Percentiles rank a stretch among this genome's conserved stretches.
These are phyloP conservation scores for Odontocolon sp. DNA, from an alignment of 2,888 invertebrate species.

Conservation along the genomic window DNA sequence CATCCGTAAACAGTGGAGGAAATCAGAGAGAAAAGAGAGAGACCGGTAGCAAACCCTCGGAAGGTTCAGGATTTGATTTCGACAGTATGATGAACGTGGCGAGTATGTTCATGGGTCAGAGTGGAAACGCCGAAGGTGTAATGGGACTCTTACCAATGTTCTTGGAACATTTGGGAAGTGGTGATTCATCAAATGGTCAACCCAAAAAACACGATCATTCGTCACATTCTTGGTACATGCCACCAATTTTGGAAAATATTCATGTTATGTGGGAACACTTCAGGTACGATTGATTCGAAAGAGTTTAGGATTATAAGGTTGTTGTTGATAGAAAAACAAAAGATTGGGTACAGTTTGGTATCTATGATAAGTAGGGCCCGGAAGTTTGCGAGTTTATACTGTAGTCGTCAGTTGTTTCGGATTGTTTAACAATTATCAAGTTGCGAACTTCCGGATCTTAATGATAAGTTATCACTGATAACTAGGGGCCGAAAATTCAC, in stretches of 20 bases:
- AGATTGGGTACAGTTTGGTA: too few species aligned
- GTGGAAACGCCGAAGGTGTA: conserved; percentile 81
- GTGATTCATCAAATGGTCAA: conserved; percentile 84
- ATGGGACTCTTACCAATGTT: conserved; percentile 86
- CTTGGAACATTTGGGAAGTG: conserved; percentile 85
- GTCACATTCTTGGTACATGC: conserved; percentile 87
- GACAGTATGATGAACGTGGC: conserved; percentile 74
- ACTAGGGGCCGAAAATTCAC: too few species aligned
- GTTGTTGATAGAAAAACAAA: too few species aligned
- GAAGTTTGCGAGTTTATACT: too few species aligned
- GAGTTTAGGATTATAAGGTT: not conserved
- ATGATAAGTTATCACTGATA: too few species aligned
- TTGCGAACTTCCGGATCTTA: too few species aligned
- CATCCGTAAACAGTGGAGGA: conserved; percentile 40
- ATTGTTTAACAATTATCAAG: too few species aligned
- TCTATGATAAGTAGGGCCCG: too few species aligned
- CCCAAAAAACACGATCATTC: conserved; percentile 85
- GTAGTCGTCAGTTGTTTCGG: too few species aligned
- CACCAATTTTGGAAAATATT: conserved; percentile 86
- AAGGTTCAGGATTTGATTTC: conserved; percentile 68
- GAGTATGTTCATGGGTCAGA: conserved; percentile 72
- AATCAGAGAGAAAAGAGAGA: conserved; percentile 52
- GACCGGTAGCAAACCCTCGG: conserved; percentile 45
- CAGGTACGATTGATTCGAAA: conserved; percentile 69
- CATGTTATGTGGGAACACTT: conserved; percentile 91